A percentile compares a stretch with the other conserved stretches of the same genome.
Conservation (phyloP, 2,888 invertebrate genomes). For the Hipparchia sbordonii region DNA sequence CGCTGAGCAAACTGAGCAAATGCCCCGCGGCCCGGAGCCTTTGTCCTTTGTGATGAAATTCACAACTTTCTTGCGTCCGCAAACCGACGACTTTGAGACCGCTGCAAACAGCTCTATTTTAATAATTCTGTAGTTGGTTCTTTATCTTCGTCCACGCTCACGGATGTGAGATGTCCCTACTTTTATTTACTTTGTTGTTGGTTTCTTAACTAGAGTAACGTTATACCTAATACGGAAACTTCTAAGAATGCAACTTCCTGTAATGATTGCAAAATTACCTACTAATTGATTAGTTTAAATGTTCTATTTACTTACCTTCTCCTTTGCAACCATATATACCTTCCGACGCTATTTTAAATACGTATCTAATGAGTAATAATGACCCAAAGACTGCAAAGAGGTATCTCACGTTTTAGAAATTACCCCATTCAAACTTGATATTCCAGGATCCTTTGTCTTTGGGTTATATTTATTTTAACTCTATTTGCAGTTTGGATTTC, state of each 20-base stretch:
- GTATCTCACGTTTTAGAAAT: slow-evolving; percentile 13
- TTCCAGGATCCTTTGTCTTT: slow-evolving; percentile 26
- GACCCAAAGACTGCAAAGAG: neutral
- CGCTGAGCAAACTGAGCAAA: slow-evolving; percentile 74
- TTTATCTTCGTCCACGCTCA: slow-evolving; percentile 15
- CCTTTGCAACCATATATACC: neutral
- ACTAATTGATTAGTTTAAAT: no score
- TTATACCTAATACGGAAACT: no score
- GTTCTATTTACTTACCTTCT: no score
- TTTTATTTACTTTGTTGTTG: slow-evolving; percentile 14
- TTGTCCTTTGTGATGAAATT: slow-evolving; percentile 76
- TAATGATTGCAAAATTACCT: no score
- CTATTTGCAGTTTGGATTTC: slow-evolving; percentile 61
- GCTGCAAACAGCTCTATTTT: slow-evolving; percentile 68
- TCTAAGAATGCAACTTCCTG: no score
- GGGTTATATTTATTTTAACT: slow-evolving; percentile 48
- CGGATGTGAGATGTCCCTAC: slow-evolving; percentile 3
- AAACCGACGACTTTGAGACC: slow-evolving; percentile 68
- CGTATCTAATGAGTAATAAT: neutral
- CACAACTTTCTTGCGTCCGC: slow-evolving; percentile 72
- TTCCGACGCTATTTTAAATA: neutral
- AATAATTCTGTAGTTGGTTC: slow-evolving; percentile 57
- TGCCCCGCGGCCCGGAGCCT: slow-evolving; percentile 70
- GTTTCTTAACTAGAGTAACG: neutral
- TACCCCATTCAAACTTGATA: slow-evolving; percentile 38